A percentile compares a stretch with the other conserved stretches of the same genome.
Conservation (phyloP, 1,140 invertebrate species). For the Diachasma alloeum region DNA sequence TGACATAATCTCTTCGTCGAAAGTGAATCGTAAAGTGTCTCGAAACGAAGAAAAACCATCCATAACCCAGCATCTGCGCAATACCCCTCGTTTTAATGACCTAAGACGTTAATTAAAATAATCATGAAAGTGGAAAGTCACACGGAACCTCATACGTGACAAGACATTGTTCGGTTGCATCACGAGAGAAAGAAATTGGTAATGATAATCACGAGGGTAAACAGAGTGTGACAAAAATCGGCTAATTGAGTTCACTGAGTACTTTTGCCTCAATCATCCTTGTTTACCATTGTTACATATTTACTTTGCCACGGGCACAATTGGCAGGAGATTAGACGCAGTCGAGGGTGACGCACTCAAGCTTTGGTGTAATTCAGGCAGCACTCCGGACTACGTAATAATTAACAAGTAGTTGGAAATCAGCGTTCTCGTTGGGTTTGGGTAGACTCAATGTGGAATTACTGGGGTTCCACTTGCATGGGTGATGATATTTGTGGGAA, state of each 20-base stretch:
- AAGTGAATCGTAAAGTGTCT: background rate
- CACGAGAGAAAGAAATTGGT: background rate
- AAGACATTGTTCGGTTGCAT: background rate
- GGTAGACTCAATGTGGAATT: no score
- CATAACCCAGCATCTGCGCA: background rate
- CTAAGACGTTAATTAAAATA: background rate
- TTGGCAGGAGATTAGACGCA: background rate
- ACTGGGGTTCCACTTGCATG: background rate
- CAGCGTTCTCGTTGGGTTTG: no score
- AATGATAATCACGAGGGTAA: background rate
- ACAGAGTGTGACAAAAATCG: background rate
- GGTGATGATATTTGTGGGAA: constrained; percentile 18
- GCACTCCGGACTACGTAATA: background rate
- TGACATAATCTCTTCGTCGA: background rate
- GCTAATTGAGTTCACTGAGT: background rate
- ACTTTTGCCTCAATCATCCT: background rate
- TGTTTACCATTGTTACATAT: background rate
- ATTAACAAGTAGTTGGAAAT: no score
- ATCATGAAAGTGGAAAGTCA: background rate
- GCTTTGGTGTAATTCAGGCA: background rate
- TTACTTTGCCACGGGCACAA: background rate
- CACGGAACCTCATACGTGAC: background rate
- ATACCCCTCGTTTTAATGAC: background rate
- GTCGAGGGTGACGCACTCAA: background rate
- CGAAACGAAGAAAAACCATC: background rate